These are phyloP conservation scores for Condylostylus longicornis DNA, from an alignment of 1,140 invertebrate species.

Conservation along the genomic window DNA sequence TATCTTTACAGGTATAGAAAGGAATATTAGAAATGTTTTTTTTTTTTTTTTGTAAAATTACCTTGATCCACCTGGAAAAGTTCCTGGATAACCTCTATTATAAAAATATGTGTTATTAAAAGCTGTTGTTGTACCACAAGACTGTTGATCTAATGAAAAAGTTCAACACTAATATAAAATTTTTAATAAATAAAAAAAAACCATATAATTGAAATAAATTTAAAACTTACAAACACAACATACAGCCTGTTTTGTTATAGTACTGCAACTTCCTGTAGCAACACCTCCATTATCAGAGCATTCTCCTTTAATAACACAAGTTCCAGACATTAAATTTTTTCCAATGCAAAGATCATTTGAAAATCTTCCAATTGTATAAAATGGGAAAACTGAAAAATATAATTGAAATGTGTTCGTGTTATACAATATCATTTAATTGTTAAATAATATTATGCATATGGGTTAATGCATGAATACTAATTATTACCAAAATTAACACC, in stretches of 20 bases:
- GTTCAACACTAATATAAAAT: not conserved
- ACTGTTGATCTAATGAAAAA: slow-evolving; percentile 41
- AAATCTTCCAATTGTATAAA: slow-evolving; percentile 57
- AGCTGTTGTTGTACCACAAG: slow-evolving; percentile 49
- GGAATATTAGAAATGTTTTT: too few species aligned
- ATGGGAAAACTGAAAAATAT: slow-evolving; percentile 39
- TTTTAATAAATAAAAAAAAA: too few species aligned
- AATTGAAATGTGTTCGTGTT: not conserved
- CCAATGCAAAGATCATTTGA: slow-evolving; percentile 48
- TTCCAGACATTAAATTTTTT: slow-evolving; percentile 49
- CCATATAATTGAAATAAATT: slow-evolving; percentile 4
- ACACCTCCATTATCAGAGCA: slow-evolving; percentile 53
- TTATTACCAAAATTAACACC: not conserved
- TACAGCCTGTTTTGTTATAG: slow-evolving; percentile 43
- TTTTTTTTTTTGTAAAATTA: slow-evolving; percentile 3
- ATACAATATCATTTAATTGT: not conserved
- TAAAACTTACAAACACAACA: slow-evolving; percentile 62
- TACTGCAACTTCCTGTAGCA: slow-evolving; percentile 52
- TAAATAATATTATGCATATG: not conserved
- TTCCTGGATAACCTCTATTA: slow-evolving; percentile 52
- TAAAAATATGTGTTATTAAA: slow-evolving; percentile 73
- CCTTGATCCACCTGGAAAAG: slow-evolving; percentile 46
- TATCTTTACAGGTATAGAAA: too few species aligned
- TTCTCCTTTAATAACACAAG: slow-evolving; percentile 57
- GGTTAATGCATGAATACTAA: not conserved